Conservation (phyloP, 2,888 invertebrate genomes). For the Meganola albula region DNA sequence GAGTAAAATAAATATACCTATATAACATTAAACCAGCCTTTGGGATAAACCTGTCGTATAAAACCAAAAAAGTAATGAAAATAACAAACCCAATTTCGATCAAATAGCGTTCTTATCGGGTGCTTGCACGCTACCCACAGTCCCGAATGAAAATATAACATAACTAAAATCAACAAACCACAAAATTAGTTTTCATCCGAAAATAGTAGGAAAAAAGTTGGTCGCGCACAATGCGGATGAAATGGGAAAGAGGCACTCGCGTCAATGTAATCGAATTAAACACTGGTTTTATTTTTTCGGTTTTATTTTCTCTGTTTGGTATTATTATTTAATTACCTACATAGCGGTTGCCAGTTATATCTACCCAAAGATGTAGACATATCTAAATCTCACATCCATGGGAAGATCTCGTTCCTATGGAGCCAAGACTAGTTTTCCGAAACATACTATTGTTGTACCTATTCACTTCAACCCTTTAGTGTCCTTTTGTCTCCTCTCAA, state of each 20-base stretch:
- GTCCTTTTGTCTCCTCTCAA: no score
- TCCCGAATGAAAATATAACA: slow-evolving; percentile 63
- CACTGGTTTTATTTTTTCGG: not conserved
- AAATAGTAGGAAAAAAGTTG: slow-evolving; percentile 53
- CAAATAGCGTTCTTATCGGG: slow-evolving; percentile 35
- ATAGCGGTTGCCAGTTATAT: no score
- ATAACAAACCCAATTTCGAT: slow-evolving; percentile 31
- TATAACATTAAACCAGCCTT: slow-evolving; percentile 5
- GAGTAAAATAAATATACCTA: no score
- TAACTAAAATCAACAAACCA: slow-evolving; percentile 65
- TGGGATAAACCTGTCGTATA: no score
- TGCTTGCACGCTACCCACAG: slow-evolving; percentile 36
- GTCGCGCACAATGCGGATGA: slow-evolving; percentile 43
- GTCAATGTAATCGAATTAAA: slow-evolving; percentile 6
- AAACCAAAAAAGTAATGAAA: slow-evolving; percentile 30
- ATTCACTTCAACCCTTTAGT: no score
- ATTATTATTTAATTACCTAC: no score
- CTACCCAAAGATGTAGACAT: no score
- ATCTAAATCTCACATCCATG: no score
- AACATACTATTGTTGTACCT: no score
- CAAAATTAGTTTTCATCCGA: slow-evolving; percentile 70
- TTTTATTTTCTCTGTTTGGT: not conserved
- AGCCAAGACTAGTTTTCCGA: no score
- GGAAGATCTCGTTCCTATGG: no score
- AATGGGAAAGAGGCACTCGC: slow-evolving; percentile 33